Evolutionary conservation across 2,113 vertebrate genomes (phyloP), one percentile per base, ranked within the genome.

Genomic region (Capreolus pygargus): DNA sequence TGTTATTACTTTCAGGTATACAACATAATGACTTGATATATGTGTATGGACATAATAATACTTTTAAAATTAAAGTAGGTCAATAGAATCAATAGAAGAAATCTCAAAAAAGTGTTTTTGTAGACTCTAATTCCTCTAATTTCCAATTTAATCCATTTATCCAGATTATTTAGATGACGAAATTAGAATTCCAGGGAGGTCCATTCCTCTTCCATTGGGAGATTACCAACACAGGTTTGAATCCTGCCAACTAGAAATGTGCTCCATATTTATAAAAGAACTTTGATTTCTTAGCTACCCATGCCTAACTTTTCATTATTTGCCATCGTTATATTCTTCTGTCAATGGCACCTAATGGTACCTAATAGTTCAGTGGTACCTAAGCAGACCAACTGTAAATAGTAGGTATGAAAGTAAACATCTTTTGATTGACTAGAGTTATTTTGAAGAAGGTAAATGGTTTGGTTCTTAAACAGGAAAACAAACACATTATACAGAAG

Each of bases 381-480:
- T n/a, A 17, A 58, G 6, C 8, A 89, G 2, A 64, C 23, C 36
- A 55, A 25, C 54, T 70, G 30, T 1, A 92, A 45, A 57, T 1
- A 54, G 17, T 21, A 93, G 78, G 19, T 39, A 74, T 28, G 39
- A 88, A 85, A 92, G 61, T 50, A 39, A 82, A 15, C 11, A 16
- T 36, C 50, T 54, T 67, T 86, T 50, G 4, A 70, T 14, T 74
- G 27, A 95, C 33, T 86, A 58, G 7, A 70, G 89, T 92, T 90
- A 83, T 78, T 82, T 47, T 82, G 55, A 97, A 92, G 61, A 83
- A 39, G 15, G 52, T 1, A 87, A 61, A 36, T n/a, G 17, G 17
- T 74, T 57, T 95, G 33, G 21, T 61, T 95, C 27, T 84, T 47
- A 92, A 74, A 84, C 13, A 89, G 45, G 57, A 95, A 91, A 97